These are phyloP conservation scores for Datnioides undecimradiatus DNA, from an alignment of 2,113 vertebrate species.

Conservation along the genomic window DNA sequence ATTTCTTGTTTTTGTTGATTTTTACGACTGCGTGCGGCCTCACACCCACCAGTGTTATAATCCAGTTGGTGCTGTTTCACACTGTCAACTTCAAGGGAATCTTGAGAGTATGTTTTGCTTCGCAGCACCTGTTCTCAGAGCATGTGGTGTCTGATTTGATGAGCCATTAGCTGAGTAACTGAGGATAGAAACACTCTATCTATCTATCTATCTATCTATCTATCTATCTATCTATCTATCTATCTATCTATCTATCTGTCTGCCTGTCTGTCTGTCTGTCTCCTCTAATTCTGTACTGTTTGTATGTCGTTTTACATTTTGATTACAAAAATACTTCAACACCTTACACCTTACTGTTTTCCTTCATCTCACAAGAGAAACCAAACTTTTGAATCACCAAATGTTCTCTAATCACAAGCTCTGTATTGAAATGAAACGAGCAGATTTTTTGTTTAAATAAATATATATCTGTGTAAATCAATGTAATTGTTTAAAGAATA, in stretches of 20 bases:
- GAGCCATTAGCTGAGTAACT: slow-evolving; percentile 17
- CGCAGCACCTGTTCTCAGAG: slow-evolving; percentile 47
- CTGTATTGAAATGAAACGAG: too few relatives aligned
- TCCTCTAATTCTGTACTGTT: too few relatives aligned
- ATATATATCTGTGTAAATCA: too few relatives aligned
- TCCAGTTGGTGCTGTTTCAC: slow-evolving; percentile 60
- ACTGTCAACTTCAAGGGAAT: slow-evolving; percentile 50
- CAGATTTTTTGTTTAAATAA: too few relatives aligned
- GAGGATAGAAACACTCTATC: not conserved
- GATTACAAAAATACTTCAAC: not conserved
- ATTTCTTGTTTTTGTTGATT: slow-evolving; percentile 32
- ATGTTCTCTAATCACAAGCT: too few relatives aligned
- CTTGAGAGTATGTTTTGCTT: slow-evolving; percentile 49
- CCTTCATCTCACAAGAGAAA: too few relatives aligned
- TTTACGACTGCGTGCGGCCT: not conserved
- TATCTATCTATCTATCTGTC: not conserved
- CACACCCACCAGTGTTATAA: slow-evolving; percentile 47
- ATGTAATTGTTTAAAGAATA: not conserved
- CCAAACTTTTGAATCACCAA: too few relatives aligned
- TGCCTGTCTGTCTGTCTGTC: not conserved
- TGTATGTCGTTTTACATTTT: too few relatives aligned
- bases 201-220: not conserved
- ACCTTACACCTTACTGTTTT: too few relatives aligned
- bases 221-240: not conserved
- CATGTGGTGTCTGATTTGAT: slow-evolving; percentile 35